Conservation (phyloP, 2,888 invertebrate species). For the Atherix ibis region DNA sequence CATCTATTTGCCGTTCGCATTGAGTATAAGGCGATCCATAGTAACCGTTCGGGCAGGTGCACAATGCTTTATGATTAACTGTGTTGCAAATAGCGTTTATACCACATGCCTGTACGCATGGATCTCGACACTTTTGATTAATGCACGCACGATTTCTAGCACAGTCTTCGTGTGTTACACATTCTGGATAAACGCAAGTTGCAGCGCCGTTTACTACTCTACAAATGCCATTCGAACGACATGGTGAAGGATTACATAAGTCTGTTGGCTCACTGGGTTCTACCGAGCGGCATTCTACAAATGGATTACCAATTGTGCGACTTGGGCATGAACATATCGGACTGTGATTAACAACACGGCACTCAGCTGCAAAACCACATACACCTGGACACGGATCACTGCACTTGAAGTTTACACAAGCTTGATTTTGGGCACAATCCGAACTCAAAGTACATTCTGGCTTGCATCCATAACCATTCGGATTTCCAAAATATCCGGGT, state of each 20-base stretch:
- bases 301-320: slow-evolving; percentile 64
- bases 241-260: slow-evolving; percentile 75
- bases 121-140: slow-evolving; percentile 68
- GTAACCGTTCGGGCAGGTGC: slow-evolving; percentile 65
- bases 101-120: slow-evolving; percentile 69
- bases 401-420: slow-evolving; percentile 67
- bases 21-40: slow-evolving; percentile 62
- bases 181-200: slow-evolving; percentile 70
- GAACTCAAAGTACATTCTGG: slow-evolving; percentile 72
- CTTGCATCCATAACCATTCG: slow-evolving; percentile 50
- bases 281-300: slow-evolving; percentile 44
- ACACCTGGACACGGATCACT: slow-evolving; percentile 65
- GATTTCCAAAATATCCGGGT: slow-evolving; percentile 56
- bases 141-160: slow-evolving; percentile 66
- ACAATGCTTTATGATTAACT: slow-evolving; percentile 66
- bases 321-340: slow-evolving; percentile 69
- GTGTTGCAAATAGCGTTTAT: slow-evolving; percentile 65
- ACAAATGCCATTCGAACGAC: slow-evolving; percentile 69
- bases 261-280: slow-evolving; percentile 35
- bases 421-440: slow-evolving; percentile 57
- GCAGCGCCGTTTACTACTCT: slow-evolving; percentile 48
- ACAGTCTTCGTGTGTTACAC: slow-evolving; percentile 78
- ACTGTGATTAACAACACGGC: slow-evolving; percentile 67
- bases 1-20: slow-evolving; percentile 39
- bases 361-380: slow-evolving; percentile 62